Base-by-base conservation (phyloP, 2,113 vertebrate species). In the Clarias macrocephalus region DNA sequence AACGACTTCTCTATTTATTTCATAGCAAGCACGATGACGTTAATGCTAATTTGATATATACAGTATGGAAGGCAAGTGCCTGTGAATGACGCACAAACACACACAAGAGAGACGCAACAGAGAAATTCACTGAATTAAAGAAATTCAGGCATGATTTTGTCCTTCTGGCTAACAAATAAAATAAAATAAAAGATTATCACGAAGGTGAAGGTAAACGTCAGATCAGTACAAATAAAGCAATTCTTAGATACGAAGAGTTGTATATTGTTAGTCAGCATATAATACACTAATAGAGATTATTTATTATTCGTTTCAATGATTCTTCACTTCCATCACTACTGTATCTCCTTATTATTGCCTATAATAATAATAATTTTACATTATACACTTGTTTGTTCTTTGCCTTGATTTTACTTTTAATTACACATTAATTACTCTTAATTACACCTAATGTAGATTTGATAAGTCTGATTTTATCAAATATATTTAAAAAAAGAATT, bases 181-280 rank as follows among this genome's bases (percentile, higher is more conserved):
- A 25, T 63, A 63, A 63, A 63, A 11, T 3, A 25, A 10, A 23
- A 4, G 0, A 28, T 15, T 28, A 15, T 66, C 25, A 66, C 3
- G n/a, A 48, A 59, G 54, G 56, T 75, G 80, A 70, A 65, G 3
- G 57, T 70, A 19, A 83, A 86, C 28, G 73, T 18, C 60, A 70
- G 33, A 1, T 18, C 80, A 70, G 65, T 30, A 15, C 12, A 16
- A 15, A 30, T 5, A 63, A 6, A 1, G 25, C 21, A 16, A 30
- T n/a, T 63, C 62, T 10, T 9, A 63, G 65, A 28, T 33, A 15
- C 10, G 28, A 30, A 16, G 28, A 68, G 16, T 30, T 68, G 15
- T 68, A 68, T 33, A 16, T 28, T 25, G 3, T 28, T 28, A 28
- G 11, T 13, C 12, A 28, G n/a, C 11, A 28, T 28, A 28, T 11